These are phyloP conservation scores for Pelodytes ibericus DNA, from an alignment of 2,797 vertebrate genomes.

Conservation along the genomic window DNA sequence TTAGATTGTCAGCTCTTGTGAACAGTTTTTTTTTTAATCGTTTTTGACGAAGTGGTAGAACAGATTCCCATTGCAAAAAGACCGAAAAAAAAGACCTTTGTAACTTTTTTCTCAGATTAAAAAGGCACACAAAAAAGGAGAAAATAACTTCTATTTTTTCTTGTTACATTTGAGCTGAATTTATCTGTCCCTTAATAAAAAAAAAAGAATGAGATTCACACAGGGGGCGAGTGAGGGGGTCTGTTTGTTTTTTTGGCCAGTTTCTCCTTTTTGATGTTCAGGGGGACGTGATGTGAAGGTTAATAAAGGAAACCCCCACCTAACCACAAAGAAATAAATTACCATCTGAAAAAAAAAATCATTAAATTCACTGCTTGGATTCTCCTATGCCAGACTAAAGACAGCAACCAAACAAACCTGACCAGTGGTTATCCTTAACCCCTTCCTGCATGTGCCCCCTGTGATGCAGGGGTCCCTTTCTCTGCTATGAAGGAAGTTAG, in stretches of 20 bases:
- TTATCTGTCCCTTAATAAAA: background rate
- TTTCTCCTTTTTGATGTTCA: conserved; percentile 47
- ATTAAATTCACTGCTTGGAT: background rate
- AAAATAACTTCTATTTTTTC: background rate
- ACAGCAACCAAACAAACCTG: background rate
- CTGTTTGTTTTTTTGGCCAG: conserved; percentile 34
- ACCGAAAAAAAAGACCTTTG: background rate
- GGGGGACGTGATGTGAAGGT: conserved; percentile 51
- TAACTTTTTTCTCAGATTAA: background rate
- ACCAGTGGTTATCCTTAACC: background rate
- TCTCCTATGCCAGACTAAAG: too few relatives aligned
- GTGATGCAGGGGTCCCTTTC: background rate
- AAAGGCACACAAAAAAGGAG: background rate
- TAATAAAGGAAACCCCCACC: conserved; percentile 45
- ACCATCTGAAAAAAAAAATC: conserved; percentile 47
- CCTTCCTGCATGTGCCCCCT: background rate
- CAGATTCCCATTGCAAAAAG: background rate
- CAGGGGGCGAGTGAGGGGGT: conserved; percentile 4
- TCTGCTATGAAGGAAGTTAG: background rate
- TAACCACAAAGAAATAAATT: conserved; percentile 46
- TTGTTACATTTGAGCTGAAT: background rate
- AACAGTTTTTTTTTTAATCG: background rate
- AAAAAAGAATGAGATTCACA: background rate
- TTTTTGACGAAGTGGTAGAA: too few relatives aligned
- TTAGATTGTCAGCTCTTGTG: conserved; percentile 25